phyloP scores from a whole-genome alignment of 2,113 vertebrate genomes.

The Bettongia penicillata region DNA sequence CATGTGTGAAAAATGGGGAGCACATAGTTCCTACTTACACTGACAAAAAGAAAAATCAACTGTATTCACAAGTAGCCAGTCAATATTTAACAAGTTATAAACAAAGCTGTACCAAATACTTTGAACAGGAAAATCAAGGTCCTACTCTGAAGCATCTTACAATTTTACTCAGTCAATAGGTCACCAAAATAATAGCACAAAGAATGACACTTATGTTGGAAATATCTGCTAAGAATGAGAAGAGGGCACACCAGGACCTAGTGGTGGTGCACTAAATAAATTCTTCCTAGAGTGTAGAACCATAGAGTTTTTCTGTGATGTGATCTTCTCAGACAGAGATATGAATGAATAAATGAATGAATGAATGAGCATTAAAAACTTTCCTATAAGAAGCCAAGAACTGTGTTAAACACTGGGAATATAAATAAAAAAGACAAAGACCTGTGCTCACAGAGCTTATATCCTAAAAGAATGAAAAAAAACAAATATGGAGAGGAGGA shows the following conservation, averaged over 20 bases:
- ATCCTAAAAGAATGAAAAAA: not conserved
- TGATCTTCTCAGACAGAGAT: not conserved
- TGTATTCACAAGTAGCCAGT: not conserved
- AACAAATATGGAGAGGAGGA: not conserved
- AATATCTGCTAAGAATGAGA: not conserved
- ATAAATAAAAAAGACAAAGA: not conserved
- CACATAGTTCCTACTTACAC: conserved; percentile 31
- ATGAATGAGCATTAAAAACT: not conserved
- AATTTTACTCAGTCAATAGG: not conserved
- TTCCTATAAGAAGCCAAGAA: not conserved
- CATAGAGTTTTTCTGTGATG: not conserved
- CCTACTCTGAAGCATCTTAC: not conserved
- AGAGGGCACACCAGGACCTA: not conserved
- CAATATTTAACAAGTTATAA: not conserved
- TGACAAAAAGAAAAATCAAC: conserved; percentile 16
- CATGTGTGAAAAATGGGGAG: not conserved
- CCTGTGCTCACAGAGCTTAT: not conserved
- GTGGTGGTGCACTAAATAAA: not conserved
- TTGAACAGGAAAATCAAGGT: conserved; percentile 7
- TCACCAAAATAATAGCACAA: not conserved
- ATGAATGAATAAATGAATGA: not conserved
- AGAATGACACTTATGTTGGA: not conserved
- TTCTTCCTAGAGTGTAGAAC: not conserved
- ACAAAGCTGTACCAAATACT: conserved; percentile 11
- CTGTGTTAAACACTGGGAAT: not conserved